Percentiles rank a stretch among this genome's conserved stretches.
Conservation (phyloP, 2,888 invertebrate genomes). For the Mactromeris polynyma region DNA sequence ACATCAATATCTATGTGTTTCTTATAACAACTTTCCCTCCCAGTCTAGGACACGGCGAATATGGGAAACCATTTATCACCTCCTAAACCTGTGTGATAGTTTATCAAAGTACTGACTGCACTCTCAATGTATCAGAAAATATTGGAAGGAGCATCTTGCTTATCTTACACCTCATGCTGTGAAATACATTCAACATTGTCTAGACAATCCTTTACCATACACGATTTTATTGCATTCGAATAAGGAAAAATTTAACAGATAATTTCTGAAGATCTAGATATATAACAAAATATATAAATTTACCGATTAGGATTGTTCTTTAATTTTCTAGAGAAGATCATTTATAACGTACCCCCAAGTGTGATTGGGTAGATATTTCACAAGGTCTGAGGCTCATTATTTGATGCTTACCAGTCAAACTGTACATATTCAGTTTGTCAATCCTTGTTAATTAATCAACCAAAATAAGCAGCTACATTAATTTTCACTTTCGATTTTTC, state of each 20-base stretch:
- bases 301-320: neutral
- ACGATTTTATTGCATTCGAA: neutral
- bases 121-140: neutral
- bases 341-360: neutral
- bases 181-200: slow-evolving; percentile 7
- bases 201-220: neutral
- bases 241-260: neutral
- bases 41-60: neutral
- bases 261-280: neutral
- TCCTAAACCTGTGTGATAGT: neutral
- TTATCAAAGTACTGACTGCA: neutral
- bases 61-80: neutral
- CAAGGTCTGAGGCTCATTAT: neutral
- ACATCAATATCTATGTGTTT: no score
- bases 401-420: no score
- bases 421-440: no score
- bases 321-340: neutral
- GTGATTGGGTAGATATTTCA: neutral
- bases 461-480: no score
- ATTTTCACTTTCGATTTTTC: no score
- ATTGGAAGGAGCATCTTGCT: neutral
- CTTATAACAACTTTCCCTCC: neutral
- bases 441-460: no score
- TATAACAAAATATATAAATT: neutral
- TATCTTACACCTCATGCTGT: neutral